Evolutionary conservation across 2,888 invertebrate genomes (phyloP), one percentile per base, ranked within the genome.

Genomic region (Cheilosia variabilis): DNA sequence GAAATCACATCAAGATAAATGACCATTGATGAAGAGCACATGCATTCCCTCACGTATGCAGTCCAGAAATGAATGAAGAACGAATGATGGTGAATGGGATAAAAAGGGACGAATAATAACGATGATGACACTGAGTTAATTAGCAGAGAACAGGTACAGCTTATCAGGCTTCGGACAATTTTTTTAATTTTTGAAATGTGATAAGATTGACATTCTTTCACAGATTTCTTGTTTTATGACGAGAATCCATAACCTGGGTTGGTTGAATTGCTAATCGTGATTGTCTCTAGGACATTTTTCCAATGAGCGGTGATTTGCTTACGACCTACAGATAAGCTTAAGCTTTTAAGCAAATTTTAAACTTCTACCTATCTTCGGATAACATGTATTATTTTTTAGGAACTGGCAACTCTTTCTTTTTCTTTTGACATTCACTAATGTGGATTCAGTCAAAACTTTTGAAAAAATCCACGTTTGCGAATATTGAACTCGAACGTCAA

Each of bases 31-130:
- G 60, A 76, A 17, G 60, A 62, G 31, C 60, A 45, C 80, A 76
- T 84, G 84, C 84, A 84, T 80, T 80, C 75, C 27, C 80, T 76
- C 84, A 80, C 84, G 84, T 84, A 66, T 75, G 31, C 69, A 69
- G 24, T 17, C 24, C 62, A 73, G 66, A 72, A 78, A 73, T 68
- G 78, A 83, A 83, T 79, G 72, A 31, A 53, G 58, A 72, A 60
- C 22, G 19, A 34, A 47, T 13, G 55, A 76, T 47, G 53, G 65
- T 82, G 65, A 82, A 77, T 66, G 72, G 68, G 57, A 72, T 77
- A 71, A 60, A 69, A 43, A 47, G 15, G 27, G 34, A 43, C n/a
- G 60, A 72, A 31, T 43, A 50, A 55, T 13, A 45, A 55, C 5
- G 53, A 43, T 52, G 68, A 45, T 68, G 66, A 68, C 68, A 77